These are phyloP conservation scores for Synanthedon andrenaeformis DNA, from an alignment of 2,888 invertebrate species.

Conservation along the genomic window DNA sequence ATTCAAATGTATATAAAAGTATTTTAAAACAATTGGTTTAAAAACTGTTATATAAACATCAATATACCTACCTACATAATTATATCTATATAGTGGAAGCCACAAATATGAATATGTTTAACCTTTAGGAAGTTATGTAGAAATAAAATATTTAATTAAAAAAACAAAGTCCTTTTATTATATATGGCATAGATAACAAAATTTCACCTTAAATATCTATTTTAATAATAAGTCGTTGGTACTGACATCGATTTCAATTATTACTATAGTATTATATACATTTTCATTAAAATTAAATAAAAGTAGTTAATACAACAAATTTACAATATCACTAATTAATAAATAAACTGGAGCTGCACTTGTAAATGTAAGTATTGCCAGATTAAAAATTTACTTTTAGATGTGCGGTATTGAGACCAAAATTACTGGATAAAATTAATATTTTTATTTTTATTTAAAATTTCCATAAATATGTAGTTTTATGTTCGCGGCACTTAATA, in stretches of 20 bases:
- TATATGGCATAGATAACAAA: conserved; percentile 62
- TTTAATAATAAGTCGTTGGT: conserved; percentile 65
- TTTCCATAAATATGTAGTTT: neutral
- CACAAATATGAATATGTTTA: no score
- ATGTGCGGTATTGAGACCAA: no score
- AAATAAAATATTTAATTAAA: conserved; percentile 24
- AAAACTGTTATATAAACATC: no score
- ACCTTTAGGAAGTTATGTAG: neutral
- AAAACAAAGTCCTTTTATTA: conserved; percentile 65
- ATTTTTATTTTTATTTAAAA: no score
- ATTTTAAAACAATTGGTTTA: no score
- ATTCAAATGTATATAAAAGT: no score
- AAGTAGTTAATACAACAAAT: conserved; percentile 37
- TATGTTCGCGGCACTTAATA: conserved; percentile 10
- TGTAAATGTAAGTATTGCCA: no score
- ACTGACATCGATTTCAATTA: conserved; percentile 52
- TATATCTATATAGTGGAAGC: no score
- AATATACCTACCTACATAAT: no score
- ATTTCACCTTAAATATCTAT: conserved; percentile 27
- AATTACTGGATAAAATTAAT: no score
- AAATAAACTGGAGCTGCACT: conserved; percentile 33
- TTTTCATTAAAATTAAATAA: conserved; percentile 42
- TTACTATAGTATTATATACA: conserved; percentile 57
- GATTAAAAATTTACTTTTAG: no score
- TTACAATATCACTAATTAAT: conserved; percentile 48